These are phyloP conservation scores for Montifringilla adamsi DNA, from an alignment of 2,113 vertebrate genomes.

Conservation along the genomic window DNA sequence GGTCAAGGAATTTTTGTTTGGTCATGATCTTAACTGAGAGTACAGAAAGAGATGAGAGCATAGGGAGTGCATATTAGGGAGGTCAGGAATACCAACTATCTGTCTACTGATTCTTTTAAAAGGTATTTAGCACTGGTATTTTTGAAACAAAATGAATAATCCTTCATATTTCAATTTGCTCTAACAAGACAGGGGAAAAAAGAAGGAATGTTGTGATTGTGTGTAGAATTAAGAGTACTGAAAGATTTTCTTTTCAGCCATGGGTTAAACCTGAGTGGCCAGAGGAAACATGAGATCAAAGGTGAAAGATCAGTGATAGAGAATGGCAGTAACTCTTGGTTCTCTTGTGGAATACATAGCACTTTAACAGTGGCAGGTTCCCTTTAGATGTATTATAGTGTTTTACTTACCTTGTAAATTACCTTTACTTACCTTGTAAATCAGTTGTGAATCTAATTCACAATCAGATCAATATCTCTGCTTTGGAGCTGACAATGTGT, in stretches of 20 bases:
- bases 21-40: background rate
- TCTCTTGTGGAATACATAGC: background rate
- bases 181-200: background rate
- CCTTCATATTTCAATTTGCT: background rate
- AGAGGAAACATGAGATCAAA: background rate
- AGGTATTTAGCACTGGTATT: background rate
- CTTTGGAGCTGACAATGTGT: background rate
- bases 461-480: background rate
- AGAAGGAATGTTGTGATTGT: background rate
- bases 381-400: background rate
- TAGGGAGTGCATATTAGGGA: background rate
- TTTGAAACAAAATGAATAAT: background rate
- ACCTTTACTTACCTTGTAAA: background rate
- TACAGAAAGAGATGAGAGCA: background rate
- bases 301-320: background rate
- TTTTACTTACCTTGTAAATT: background rate
- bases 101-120: background rate
- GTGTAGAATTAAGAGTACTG: background rate
- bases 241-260: background rate
- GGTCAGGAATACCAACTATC: background rate
- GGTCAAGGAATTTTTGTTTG: background rate
- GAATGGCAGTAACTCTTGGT: background rate
- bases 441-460: background rate
- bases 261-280: background rate
- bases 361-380: rapidly evolving